Percentiles rank a stretch among this genome's conserved stretches.
These are phyloP conservation scores for Porites divaricata DNA, from an alignment of 92 coral and sea anemone genomes.

Conservation along the genomic window DNA sequence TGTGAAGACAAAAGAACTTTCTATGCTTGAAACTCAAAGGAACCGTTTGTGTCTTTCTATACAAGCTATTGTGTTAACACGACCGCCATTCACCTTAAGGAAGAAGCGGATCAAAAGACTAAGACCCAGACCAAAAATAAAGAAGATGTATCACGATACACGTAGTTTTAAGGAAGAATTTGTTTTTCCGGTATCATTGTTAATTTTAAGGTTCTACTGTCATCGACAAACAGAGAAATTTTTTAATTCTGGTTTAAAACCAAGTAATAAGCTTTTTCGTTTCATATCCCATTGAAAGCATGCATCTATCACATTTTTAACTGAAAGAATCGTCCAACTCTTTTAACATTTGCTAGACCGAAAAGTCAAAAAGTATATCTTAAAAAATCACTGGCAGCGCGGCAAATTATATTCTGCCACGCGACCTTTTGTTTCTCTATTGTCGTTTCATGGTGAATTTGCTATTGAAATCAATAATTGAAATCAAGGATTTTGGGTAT, in stretches of 20 bases:
- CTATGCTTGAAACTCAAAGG: neutral
- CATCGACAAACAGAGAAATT: no score
- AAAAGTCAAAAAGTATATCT: neutral
- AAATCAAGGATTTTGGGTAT: neutral
- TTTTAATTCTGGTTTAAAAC: no score
- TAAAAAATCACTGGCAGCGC: neutral
- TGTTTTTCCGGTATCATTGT: neutral
- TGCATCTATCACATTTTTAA: neutral
- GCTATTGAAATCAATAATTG: slow-evolving; percentile 1
- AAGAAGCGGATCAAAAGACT: neutral
- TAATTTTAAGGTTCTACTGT: no score
- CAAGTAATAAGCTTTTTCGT: neutral
- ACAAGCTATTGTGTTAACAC: neutral
- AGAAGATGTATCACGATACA: neutral
- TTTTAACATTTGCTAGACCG: no score
- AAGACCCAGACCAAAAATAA: neutral
- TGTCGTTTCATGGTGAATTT: slow-evolving; percentile 19
- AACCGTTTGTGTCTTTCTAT: neutral
- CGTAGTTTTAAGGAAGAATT: neutral
- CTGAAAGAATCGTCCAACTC: neutral
- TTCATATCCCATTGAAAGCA: neutral
- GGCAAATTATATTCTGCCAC: slow-evolving; percentile 16
- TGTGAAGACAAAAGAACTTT: slow-evolving; percentile 4
- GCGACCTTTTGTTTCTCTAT: slow-evolving; percentile 30
- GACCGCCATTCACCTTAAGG: neutral